phyloP scores from a whole-genome alignment of 2,888 invertebrate genomes.

The Sclerodermus sp. region DNA sequence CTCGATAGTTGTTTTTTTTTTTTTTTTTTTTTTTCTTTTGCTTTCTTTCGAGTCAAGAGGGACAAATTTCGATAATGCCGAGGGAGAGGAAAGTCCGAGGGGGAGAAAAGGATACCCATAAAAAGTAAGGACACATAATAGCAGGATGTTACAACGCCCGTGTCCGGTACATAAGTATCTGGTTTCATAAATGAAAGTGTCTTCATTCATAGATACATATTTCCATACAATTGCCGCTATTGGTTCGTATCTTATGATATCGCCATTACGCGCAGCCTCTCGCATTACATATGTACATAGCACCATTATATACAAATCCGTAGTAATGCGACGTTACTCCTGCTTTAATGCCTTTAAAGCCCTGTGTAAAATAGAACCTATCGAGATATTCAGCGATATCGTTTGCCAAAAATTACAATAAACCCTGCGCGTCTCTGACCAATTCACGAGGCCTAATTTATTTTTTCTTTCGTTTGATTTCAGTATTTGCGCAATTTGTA shows the following conservation, averaged over 20 bases:
- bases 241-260: slow-evolving; percentile 52
- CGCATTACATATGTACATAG: slow-evolving; percentile 51
- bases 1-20: too few relatives aligned
- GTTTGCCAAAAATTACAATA: neutral
- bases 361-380: too few relatives aligned
- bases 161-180: slow-evolving; percentile 55
- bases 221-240: slow-evolving; percentile 56
- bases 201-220: slow-evolving; percentile 57
- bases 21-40: too few relatives aligned
- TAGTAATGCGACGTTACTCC: slow-evolving; percentile 45
- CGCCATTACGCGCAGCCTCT: slow-evolving; percentile 44
- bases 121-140: neutral
- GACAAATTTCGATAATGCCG: neutral
- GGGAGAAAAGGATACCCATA: neutral
- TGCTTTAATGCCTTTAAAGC: slow-evolving; percentile 43
- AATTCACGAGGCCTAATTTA: too few relatives aligned
- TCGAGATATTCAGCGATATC: neutral
- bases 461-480: too few relatives aligned
- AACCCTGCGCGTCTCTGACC: too few relatives aligned
- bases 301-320: slow-evolving; percentile 56
- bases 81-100: neutral
- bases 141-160: slow-evolving; percentile 54
- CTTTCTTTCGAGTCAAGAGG: neutral
- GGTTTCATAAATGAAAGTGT: slow-evolving; percentile 57
- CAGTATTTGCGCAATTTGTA: too few relatives aligned